A percentile compares a stretch with the other conserved stretches of the same genome.
Conservation (phyloP, 1,140 invertebrate species). For the Aphelinus certus region DNA sequence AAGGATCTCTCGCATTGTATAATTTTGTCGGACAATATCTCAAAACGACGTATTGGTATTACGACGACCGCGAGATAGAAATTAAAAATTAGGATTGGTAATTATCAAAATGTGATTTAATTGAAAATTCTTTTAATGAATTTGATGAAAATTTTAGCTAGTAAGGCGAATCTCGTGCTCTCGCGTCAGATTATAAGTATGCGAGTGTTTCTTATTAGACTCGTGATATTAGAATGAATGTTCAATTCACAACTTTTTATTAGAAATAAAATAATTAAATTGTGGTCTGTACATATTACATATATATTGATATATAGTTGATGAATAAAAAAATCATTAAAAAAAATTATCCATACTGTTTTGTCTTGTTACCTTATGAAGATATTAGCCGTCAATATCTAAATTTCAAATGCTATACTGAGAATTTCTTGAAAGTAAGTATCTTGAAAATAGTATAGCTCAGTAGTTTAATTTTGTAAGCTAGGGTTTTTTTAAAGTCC, state of each 20-base stretch:
- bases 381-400: too few relatives aligned
- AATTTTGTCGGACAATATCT: not conserved
- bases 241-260: constrained; percentile 21
- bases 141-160: constrained; percentile 37
- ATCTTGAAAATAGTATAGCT: too few relatives aligned
- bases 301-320: constrained; percentile 26
- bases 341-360: too few relatives aligned
- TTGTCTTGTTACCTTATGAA: too few relatives aligned
- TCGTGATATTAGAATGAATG: constrained; percentile 35
- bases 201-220: constrained; percentile 20
- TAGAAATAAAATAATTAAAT: constrained; percentile 27
- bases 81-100: constrained; percentile 1
- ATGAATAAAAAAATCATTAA: constrained; percentile 16
- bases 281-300: constrained; percentile 33
- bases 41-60: not conserved
- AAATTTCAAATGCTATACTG: too few relatives aligned
- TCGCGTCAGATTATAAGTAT: constrained; percentile 17
- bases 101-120: constrained; percentile 39
- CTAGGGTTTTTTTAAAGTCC: too few relatives aligned
- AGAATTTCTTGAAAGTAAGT: too few relatives aligned
- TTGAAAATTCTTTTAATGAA: constrained; percentile 30
- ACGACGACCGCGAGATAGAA: not conserved
- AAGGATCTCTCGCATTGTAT: constrained; percentile 28
- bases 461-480: too few relatives aligned
- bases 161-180: constrained; percentile 34